Conservation (phyloP, 1,140 invertebrate genomes). For the Drosophila navojoa region DNA sequence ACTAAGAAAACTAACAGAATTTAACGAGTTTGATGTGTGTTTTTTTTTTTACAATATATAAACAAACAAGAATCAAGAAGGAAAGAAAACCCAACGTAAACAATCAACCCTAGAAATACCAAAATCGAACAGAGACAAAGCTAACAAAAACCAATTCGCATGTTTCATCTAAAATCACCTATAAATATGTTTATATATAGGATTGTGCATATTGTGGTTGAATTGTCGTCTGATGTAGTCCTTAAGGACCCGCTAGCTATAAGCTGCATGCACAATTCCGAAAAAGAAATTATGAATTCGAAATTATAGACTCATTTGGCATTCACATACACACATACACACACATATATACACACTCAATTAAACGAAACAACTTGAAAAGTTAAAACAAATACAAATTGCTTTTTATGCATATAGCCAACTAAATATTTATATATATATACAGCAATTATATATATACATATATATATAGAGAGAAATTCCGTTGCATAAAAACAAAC, state of each 20-base stretch:
- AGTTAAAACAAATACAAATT: constrained; percentile 65
- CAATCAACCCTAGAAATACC: constrained; percentile 43
- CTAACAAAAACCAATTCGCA: background rate
- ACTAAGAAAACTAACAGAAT: background rate
- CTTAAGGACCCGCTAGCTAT: constrained; percentile 49
- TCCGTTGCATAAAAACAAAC: constrained; percentile 20
- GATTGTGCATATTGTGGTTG: constrained; percentile 8
- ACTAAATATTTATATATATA: constrained; percentile 55
- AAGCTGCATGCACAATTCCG: constrained; percentile 34
- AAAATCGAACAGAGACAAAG: constrained; percentile 20
- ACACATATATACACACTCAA: constrained; percentile 47
- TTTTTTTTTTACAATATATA: background rate
- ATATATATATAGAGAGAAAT: constrained; percentile 20
- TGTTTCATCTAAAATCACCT: background rate
- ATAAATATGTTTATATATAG: too few relatives aligned
- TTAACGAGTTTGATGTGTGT: constrained; percentile 31
- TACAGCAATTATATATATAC: constrained; percentile 37
- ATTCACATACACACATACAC: constrained; percentile 2
- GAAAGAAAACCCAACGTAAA: constrained; percentile 32
- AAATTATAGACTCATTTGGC: constrained; percentile 16
- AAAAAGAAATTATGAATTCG: constrained; percentile 3
- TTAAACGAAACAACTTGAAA: constrained; percentile 77
- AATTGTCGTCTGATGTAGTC: background rate
- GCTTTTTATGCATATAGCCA: constrained; percentile 71
- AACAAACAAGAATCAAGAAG: constrained; percentile 13